Evolutionary conservation across 2,888 invertebrate species (phyloP), one percentile per base, ranked within the genome.

Genomic region (Lucinisca nassula): DNA sequence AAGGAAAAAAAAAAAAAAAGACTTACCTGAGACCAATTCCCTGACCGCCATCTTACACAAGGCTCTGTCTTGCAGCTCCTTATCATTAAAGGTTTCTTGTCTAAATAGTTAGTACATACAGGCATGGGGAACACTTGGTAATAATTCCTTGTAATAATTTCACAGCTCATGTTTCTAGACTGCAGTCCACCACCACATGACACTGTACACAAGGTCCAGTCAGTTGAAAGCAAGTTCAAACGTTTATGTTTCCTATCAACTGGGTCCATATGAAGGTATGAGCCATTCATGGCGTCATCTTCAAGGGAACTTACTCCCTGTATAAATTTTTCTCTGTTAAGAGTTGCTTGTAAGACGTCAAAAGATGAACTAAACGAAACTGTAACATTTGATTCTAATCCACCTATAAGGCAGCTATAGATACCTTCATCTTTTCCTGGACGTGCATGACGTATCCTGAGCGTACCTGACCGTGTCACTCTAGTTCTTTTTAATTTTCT

Each of bases 21-120:
- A 4, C 96, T 96, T 96, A 99, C 99, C 97, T 98, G 98, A 58
- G 98, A 98, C 99, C 99, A 99, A 83, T 98, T 97, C 12, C 98
- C 98, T 4, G 98, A 98, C 87, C 98, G 97, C 99, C 99, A 99
- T 77, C 98, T 97, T 0, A 99, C 98, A 97, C 99, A 99, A n/a
- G 97, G 97, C 90, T 98, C 97, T 94, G 97, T 98, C 94, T 97
- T 97, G 95, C 99, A 99, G 94, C 98, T 98, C 95, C 98, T 98
- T 40, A 97, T 97, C 92, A 98, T 97, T 77, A 97, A 97, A 0
- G 99, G 99, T 93, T 97, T 97, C 45, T 88, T 80, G 24, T 91
- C 73, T 24, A 92, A 91, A 32, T 89, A 90, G 40, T 90, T 89
- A 14, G 90, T 91, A 77, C 95, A 95, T 35, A 90, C 87, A 6